A percentile compares a stretch with the other conserved stretches of the same genome.
Evolutionary conservation across 2,888 invertebrate species (phyloP).

Genomic region (Synanthedon vespiformis): DNA sequence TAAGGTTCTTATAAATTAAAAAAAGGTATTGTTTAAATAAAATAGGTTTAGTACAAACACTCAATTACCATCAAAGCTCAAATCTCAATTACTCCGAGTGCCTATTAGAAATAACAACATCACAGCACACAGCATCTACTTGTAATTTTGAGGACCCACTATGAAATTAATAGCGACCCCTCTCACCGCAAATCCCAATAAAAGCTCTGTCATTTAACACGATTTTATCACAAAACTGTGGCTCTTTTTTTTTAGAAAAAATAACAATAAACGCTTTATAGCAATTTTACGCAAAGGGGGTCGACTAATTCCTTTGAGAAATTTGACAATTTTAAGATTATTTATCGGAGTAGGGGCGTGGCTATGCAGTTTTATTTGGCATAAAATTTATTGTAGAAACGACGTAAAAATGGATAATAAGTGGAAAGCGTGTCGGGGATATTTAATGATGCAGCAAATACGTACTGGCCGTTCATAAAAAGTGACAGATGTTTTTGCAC

Average conservation of each 20-base stretch:
- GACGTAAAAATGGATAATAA: constrained; percentile 59
- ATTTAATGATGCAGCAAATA: constrained; percentile 55
- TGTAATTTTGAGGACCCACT: constrained; percentile 9
- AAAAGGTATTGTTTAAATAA: too few relatives aligned
- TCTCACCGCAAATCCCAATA: constrained; percentile 22
- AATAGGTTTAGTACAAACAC: too few relatives aligned
- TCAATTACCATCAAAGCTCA: not conserved
- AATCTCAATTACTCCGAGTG: constrained; percentile 27
- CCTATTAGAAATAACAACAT: constrained; percentile 14
- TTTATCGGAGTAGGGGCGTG: constrained; percentile 38
- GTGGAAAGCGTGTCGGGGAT: constrained; percentile 53
- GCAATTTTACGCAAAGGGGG: constrained; percentile 39
- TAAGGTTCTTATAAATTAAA: too few relatives aligned
- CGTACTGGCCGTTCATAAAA: constrained; percentile 14
- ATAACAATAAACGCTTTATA: constrained; percentile 15
- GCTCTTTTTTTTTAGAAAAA: constrained; percentile 3
- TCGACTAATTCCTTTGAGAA: constrained; percentile 1
- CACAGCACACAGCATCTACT: constrained; percentile 8
- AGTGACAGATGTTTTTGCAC: constrained; percentile 41
- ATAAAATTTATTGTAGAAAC: constrained; percentile 56
- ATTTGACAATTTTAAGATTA: constrained; percentile 9
- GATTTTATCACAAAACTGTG: constrained; percentile 21
- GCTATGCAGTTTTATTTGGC: constrained; percentile 57
- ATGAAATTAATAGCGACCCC: constrained; percentile 23
- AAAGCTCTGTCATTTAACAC: constrained; percentile 27